Evolutionary conservation across 2,113 vertebrate species (phyloP).

Genomic region (Corvus hawaiiensis): DNA sequence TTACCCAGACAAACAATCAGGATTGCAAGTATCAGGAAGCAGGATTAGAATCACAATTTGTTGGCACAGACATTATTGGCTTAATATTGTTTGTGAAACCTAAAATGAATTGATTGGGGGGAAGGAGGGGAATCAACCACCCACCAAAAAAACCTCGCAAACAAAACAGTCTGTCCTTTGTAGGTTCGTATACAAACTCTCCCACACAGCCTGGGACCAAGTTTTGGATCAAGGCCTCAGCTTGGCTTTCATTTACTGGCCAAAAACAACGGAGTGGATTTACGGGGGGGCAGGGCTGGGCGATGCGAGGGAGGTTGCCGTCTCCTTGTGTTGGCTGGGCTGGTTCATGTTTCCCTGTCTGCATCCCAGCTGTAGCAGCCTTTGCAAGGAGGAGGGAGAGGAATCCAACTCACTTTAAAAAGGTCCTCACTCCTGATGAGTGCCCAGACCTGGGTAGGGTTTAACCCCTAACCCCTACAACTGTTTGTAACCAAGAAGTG

Average conservation of each 20-base stretch:
- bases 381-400: neutral
- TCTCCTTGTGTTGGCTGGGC: neutral
- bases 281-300: neutral
- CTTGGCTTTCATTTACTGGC: neutral
- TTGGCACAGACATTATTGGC: neutral
- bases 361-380: neutral
- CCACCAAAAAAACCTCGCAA: neutral
- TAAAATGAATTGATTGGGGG: neutral
- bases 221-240: neutral
- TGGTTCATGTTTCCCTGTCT: neutral
- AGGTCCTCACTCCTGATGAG: neutral
- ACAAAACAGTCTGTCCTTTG: constrained; percentile 25
- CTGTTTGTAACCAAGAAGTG: neutral
- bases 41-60: constrained; percentile 14
- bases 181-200: neutral
- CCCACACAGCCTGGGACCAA: constrained; percentile 5
- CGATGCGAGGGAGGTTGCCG: neutral
- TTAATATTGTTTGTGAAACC: constrained; percentile 5
- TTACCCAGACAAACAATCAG: neutral
- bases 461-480: neutral
- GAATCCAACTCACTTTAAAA: neutral
- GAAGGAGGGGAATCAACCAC: neutral
- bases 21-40: neutral
- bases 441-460: neutral
- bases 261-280: neutral